These are phyloP conservation scores for Danionella dracula DNA, from an alignment of 2,797 vertebrate genomes.

Conservation along the genomic window DNA sequence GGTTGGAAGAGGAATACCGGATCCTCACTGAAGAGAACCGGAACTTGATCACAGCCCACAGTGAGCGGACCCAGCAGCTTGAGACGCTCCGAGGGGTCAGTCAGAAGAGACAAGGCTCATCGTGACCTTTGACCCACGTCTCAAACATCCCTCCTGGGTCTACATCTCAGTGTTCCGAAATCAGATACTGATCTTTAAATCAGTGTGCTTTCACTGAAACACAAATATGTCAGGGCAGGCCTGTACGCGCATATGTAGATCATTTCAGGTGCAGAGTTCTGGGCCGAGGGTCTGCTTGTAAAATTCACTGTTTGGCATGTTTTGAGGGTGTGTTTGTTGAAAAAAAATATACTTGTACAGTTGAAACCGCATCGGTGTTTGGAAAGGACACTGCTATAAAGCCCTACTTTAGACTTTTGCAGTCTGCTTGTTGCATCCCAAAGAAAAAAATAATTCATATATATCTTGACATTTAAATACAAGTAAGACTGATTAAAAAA, in stretches of 20 bases:
- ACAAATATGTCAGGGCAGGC: constrained; percentile 1
- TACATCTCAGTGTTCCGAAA: background rate
- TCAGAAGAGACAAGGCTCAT: constrained; percentile 82
- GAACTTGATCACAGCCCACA: constrained; percentile 81
- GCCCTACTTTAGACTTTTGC: background rate
- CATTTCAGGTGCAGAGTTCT: background rate
- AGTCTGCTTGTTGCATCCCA: constrained; percentile 5
- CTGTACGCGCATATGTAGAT: background rate
- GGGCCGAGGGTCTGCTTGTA: background rate
- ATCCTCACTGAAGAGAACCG: constrained; percentile 89
- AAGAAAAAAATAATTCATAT: background rate
- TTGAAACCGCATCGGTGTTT: background rate
- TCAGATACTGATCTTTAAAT: background rate
- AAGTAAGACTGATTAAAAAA: constrained; percentile 4
- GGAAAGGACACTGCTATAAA: background rate
- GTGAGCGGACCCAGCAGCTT: constrained; percentile 83
- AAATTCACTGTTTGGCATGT: background rate
- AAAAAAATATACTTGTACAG: constrained; percentile 3
- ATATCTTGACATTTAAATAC: background rate
- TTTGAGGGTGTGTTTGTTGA: constrained; percentile 5
- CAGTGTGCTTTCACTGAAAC: background rate
- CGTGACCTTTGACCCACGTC: constrained; percentile 70
- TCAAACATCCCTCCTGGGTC: background rate
- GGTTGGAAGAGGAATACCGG: constrained; percentile 84
- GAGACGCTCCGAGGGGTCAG: constrained; percentile 83